These are phyloP conservation scores for Linnaemya vulpina DNA, from an alignment of 2,888 invertebrate species.

Conservation along the genomic window DNA sequence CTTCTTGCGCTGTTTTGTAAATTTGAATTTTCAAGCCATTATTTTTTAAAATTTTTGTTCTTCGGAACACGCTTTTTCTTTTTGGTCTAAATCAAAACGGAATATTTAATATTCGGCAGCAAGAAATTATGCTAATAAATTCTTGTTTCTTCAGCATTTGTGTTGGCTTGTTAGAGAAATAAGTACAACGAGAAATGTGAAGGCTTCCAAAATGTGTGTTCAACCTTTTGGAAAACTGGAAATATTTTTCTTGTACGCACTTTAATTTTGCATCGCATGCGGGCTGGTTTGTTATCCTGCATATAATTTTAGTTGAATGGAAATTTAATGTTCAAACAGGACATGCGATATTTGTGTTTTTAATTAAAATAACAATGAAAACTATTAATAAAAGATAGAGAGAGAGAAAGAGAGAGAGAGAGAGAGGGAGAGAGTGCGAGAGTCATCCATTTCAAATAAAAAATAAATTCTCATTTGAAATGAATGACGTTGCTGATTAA, in stretches of 20 bases:
- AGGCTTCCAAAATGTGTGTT: neutral
- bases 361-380: conserved; percentile 15
- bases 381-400: neutral
- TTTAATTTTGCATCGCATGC: neutral
- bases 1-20: too few relatives aligned
- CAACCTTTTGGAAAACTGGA: neutral
- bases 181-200: neutral
- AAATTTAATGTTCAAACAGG: neutral
- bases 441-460: neutral
- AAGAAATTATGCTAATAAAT: neutral
- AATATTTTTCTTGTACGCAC: neutral
- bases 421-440: too few relatives aligned
- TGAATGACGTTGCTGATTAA: neutral
- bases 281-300: neutral
- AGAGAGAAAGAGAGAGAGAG: neutral
- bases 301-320: neutral
- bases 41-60: too few relatives aligned
- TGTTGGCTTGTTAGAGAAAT: neutral
- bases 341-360: neutral
- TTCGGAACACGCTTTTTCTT: neutral
- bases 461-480: conserved; percentile 1
- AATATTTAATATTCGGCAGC: neutral
- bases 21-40: too few relatives aligned
- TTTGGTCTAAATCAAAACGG: neutral
- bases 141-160: neutral